Conservation (phyloP, 2,888 invertebrate species). For the Julus scandinavius region DNA sequence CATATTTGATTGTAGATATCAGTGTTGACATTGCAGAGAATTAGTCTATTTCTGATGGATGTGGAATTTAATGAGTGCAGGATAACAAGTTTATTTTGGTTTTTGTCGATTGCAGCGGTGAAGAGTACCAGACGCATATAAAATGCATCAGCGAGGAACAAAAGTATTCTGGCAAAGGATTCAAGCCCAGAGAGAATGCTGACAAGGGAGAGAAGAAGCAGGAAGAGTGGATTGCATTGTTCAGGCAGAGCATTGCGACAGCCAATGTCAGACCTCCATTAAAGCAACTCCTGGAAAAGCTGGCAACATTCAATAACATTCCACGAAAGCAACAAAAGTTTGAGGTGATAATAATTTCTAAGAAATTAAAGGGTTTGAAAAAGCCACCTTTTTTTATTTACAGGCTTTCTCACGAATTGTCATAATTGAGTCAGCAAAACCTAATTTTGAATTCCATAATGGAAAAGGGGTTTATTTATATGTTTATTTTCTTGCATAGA, state of each 20-base stretch:
- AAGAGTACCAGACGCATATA: constrained; percentile 80
- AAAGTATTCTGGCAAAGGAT: constrained; percentile 87
- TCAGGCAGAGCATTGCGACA: constrained; percentile 74
- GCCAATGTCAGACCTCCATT: constrained; percentile 72
- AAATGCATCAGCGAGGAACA: constrained; percentile 88
- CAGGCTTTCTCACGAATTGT: no score
- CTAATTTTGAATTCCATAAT: no score
- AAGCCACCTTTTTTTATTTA: no score
- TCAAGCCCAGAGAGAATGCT: constrained; percentile 74
- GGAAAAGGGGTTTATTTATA: no score
- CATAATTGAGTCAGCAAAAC: no score
- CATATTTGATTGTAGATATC: no score
- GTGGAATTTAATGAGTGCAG: no score
- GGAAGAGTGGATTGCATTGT: constrained; percentile 81
- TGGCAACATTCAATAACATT: constrained; percentile 81
- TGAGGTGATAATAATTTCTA: constrained; percentile 62
- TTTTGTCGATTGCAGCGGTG: constrained; percentile 72
- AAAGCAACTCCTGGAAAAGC: constrained; percentile 73
- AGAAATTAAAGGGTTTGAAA: no score
- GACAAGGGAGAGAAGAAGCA: constrained; percentile 91
- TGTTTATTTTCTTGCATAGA: no score
- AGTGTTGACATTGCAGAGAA: no score
- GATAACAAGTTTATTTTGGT: neutral
- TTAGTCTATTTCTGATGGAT: no score
- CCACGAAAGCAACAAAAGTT: constrained; percentile 88